Conservation (phyloP, 2,888 invertebrate genomes). For the Melanostoma mellinum region DNA sequence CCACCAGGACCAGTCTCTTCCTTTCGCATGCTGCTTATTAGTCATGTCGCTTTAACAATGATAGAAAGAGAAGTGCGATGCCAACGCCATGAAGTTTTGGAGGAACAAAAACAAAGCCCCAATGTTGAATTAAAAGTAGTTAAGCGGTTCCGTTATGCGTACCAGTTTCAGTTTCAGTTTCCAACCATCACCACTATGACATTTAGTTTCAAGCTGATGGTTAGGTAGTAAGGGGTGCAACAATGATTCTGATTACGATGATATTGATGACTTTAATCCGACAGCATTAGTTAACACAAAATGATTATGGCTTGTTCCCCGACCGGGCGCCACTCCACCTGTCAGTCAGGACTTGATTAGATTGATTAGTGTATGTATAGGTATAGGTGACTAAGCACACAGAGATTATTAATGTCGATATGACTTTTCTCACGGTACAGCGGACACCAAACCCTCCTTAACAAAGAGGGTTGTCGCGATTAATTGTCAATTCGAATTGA, state of each 20-base stretch:
- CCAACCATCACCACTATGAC: slow-evolving; percentile 51
- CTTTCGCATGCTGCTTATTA: slow-evolving; percentile 44
- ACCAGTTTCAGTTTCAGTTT: slow-evolving; percentile 42
- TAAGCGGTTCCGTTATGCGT: slow-evolving; percentile 46
- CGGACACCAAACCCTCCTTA: background rate
- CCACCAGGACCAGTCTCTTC: slow-evolving; percentile 28
- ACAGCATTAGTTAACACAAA: slow-evolving; percentile 71
- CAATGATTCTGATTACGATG: slow-evolving; percentile 63
- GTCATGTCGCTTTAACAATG: background rate
- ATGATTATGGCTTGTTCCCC: slow-evolving; percentile 58
- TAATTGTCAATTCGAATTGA: slow-evolving; percentile 69
- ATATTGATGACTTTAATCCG: slow-evolving; percentile 70
- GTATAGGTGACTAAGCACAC: slow-evolving; percentile 51
- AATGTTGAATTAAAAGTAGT: slow-evolving; percentile 51
- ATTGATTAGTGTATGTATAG: background rate
- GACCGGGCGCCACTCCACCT: slow-evolving; percentile 37
- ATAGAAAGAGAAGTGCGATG: background rate
- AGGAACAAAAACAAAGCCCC: slow-evolving; percentile 49
- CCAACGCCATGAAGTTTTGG: slow-evolving; percentile 24
- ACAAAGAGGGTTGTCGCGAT: slow-evolving; percentile 17
- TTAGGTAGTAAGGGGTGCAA: slow-evolving; percentile 1
- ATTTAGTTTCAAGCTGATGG: slow-evolving; percentile 33
- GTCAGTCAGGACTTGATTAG: slow-evolving; percentile 41
- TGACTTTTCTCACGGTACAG: slow-evolving; percentile 60
- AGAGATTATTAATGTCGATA: slow-evolving; percentile 52